phyloP scores from a whole-genome alignment of 2,113 vertebrate genomes.

The Brachyhypopomus gauderio region DNA sequence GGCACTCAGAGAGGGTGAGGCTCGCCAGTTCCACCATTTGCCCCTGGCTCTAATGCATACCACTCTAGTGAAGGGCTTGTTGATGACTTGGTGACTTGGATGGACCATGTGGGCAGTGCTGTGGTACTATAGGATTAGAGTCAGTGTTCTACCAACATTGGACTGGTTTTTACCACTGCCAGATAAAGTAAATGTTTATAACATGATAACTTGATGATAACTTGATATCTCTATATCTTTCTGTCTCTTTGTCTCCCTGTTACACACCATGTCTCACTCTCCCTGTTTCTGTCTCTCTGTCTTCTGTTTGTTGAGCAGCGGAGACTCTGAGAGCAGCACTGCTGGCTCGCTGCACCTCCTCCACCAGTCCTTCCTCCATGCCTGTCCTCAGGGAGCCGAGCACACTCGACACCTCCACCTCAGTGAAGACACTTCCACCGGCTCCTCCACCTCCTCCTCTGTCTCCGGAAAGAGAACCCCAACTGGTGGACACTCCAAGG shows the following conservation, averaged over 20 bases:
- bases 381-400: constrained; percentile 52
- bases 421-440: not conserved
- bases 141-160: no score
- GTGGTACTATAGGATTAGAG: no score
- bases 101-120: no score
- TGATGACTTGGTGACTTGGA: no score
- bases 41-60: no score
- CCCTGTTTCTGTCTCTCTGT: not conserved
- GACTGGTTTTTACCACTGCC: no score
- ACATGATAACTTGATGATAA: no score
- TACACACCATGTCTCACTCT: not conserved
- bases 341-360: constrained; percentile 37
- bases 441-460: not conserved
- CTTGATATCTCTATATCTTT: no score
- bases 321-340: constrained; percentile 66
- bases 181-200: no score
- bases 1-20: constrained; percentile 87
- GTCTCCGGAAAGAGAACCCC: constrained; percentile 12
- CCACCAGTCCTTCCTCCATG: constrained; percentile 22
- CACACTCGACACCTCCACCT: constrained; percentile 21
- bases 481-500: constrained; percentile 32
- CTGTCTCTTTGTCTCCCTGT: not conserved
- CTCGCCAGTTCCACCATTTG: no score
- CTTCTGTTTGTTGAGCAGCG: constrained; percentile 36
- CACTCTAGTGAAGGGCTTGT: no score